Evolutionary conservation across 2,113 vertebrate species (phyloP).

Genomic region (Leptobrachium leishanense): DNA sequence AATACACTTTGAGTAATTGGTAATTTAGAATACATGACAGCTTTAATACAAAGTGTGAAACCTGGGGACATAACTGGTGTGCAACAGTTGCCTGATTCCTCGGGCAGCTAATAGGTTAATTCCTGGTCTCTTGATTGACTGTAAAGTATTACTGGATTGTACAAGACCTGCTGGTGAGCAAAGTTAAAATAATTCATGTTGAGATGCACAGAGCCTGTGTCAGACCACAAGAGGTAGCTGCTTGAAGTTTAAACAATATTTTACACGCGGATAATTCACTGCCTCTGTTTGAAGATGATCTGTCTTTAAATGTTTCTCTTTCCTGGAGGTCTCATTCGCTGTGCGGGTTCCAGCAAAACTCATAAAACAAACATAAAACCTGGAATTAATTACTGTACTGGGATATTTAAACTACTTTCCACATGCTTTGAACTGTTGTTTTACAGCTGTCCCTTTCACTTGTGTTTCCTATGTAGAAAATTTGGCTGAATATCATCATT

Average conservation of each 20-base stretch:
- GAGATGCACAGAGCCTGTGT: slow-evolving; percentile 32
- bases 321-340: slow-evolving; percentile 47
- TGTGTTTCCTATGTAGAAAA: slow-evolving; percentile 34
- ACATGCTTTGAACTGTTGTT: slow-evolving; percentile 48
- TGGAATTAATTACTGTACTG: slow-evolving; percentile 46
- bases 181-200: slow-evolving; percentile 31
- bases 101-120: not conserved
- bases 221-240: slow-evolving; percentile 48
- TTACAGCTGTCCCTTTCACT: slow-evolving; percentile 48
- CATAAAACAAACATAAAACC: slow-evolving; percentile 48
- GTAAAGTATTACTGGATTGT: slow-evolving; percentile 8
- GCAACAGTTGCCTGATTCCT: not conserved
- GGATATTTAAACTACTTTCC: slow-evolving; percentile 44
- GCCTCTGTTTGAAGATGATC: slow-evolving; percentile 45
- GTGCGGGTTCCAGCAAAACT: slow-evolving; percentile 33
- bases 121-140: not conserved
- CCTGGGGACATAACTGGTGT: too few species aligned
- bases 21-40: too few species aligned
- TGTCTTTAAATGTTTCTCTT: slow-evolving; percentile 43
- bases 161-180: slow-evolving; percentile 10
- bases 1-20: too few species aligned
- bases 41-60: too few species aligned
- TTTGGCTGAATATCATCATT: slow-evolving; percentile 3
- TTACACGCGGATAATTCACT: slow-evolving; percentile 43
- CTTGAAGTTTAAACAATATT: slow-evolving; percentile 45